Evolutionary conservation across 2,888 invertebrate genomes (phyloP).

Genomic region (Perizoma flavofasciatum): DNA sequence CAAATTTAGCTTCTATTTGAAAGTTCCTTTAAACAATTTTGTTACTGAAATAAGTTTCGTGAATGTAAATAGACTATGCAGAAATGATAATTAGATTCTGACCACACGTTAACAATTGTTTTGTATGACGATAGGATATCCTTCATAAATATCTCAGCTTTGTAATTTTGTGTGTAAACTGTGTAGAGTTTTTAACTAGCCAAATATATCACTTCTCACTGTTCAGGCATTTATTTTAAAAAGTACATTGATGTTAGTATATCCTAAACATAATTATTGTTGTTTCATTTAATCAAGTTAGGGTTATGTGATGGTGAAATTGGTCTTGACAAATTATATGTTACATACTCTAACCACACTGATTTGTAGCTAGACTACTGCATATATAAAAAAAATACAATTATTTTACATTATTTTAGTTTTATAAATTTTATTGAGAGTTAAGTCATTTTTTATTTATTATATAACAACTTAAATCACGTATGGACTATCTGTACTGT

Average conservation of each 20-base stretch:
- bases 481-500: constrained; percentile 45
- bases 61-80: constrained; percentile 31
- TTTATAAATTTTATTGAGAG: constrained; percentile 38
- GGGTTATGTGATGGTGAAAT: constrained; percentile 23
- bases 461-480: constrained; percentile 41
- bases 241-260: constrained; percentile 46
- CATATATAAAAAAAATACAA: constrained; percentile 13
- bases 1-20: constrained; percentile 30
- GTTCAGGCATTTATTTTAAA: constrained; percentile 62
- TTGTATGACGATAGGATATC: constrained; percentile 45
- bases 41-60: constrained; percentile 24
- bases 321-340: constrained; percentile 26
- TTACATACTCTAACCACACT: constrained; percentile 4
- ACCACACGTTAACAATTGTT: constrained; percentile 42
- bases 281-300: constrained; percentile 32
- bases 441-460: constrained; percentile 41
- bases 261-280: constrained; percentile 38
- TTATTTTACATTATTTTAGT: constrained; percentile 35
- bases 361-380: constrained; percentile 14
- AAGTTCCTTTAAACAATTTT: constrained; percentile 27
- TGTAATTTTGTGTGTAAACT: constrained; percentile 44
- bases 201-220: constrained; percentile 41
- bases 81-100: constrained; percentile 40
- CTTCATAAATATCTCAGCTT: constrained; percentile 50
- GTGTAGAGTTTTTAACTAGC: constrained; percentile 33